Evolutionary conservation across 2,113 vertebrate genomes (phyloP).

Genomic region (Carettochelys insculpta): DNA sequence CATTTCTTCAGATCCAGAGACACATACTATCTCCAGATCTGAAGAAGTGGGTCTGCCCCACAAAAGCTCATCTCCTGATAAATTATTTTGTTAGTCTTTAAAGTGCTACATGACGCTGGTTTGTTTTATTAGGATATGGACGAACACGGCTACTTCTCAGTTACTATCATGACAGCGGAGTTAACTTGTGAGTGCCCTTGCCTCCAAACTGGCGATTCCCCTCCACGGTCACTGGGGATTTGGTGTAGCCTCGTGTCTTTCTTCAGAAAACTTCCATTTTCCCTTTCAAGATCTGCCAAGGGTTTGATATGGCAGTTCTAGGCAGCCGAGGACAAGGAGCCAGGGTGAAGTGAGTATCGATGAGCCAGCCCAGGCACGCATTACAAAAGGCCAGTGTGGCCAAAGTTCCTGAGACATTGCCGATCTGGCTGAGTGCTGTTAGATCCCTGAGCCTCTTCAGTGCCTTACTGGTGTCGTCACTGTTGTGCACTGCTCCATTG

Average conservation of each 20-base stretch:
- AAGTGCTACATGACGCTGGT: too few species aligned
- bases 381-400: neutral
- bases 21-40: too few species aligned
- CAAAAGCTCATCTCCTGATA: too few species aligned
- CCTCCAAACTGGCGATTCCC: too few species aligned
- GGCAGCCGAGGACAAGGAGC: neutral
- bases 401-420: neutral
- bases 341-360: neutral
- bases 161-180: too few species aligned
- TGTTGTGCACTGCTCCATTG: neutral
- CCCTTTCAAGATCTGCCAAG: neutral
- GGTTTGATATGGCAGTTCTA: neutral
- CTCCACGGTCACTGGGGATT: too few species aligned
- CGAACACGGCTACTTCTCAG: too few species aligned
- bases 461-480: neutral
- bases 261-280: neutral
- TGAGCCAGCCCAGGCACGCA: neutral
- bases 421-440: neutral
- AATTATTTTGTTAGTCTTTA: too few species aligned
- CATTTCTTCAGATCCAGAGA: too few species aligned
- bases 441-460: neutral
- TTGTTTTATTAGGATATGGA: too few species aligned
- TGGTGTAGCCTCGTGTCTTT: neutral
- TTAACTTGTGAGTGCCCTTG: too few species aligned
- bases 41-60: too few species aligned